Percentiles rank a stretch among this genome's conserved stretches.
phyloP scores from a whole-genome alignment of 2,888 invertebrate species.

The Oscheius sp. region DNA sequence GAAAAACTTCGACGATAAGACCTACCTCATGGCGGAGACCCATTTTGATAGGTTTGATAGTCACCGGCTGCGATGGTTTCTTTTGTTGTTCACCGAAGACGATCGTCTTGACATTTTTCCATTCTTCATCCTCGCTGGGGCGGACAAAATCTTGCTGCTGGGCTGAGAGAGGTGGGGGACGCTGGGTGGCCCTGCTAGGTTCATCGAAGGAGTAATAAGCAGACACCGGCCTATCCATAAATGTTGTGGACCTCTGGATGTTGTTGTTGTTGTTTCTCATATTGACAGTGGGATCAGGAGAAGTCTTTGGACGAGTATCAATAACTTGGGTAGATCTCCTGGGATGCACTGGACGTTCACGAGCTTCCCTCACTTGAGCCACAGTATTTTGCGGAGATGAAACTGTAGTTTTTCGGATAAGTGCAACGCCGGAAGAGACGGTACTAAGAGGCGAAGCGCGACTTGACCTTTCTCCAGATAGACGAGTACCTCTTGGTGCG shows the following conservation, averaged over 20 bases:
- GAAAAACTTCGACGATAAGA: constrained; percentile 2
- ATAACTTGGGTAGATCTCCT: constrained; percentile 8
- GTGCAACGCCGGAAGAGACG: constrained; percentile 12
- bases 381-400: neutral
- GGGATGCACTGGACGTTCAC: neutral
- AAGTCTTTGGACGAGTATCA: neutral
- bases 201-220: too few relatives aligned
- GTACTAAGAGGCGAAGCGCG: neutral
- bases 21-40: neutral
- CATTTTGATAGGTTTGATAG: neutral
- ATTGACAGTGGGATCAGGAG: too few relatives aligned
- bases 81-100: constrained; percentile 11
- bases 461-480: neutral
- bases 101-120: neutral
- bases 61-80: neutral
- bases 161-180: neutral
- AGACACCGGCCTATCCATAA: too few relatives aligned
- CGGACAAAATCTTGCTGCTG: constrained; percentile 10
- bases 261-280: too few relatives aligned
- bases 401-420: neutral
- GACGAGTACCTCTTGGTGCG: too few relatives aligned
- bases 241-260: too few relatives aligned
- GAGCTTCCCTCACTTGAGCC: neutral
- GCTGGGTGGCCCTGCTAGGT: too few relatives aligned
- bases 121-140: neutral